These are phyloP conservation scores for Conus ventricosus DNA, from an alignment of 1,140 invertebrate species.

Conservation along the genomic window DNA sequence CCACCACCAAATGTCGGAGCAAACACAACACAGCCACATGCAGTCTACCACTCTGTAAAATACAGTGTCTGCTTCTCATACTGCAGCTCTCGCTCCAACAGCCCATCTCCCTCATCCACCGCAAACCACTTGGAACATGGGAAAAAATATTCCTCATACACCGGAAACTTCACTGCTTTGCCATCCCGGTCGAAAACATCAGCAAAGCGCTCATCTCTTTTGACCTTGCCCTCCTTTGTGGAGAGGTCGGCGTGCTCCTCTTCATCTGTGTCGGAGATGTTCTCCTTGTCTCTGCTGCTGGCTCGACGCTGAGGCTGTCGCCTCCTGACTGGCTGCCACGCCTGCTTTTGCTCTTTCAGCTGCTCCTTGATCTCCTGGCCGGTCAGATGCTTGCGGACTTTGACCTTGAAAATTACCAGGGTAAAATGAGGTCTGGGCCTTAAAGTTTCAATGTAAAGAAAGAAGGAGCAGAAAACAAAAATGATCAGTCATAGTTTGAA, in stretches of 20 bases:
- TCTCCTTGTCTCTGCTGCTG: slow-evolving; percentile 34
- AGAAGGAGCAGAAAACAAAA: too few relatives aligned
- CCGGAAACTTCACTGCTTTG: slow-evolving; percentile 48
- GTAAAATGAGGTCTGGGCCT: not conserved
- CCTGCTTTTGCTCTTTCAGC: slow-evolving; percentile 45
- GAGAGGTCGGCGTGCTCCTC: slow-evolving; percentile 14
- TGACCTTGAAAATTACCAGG: slow-evolving; percentile 15
- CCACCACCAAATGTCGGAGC: not conserved
- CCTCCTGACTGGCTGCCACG: slow-evolving; percentile 28
- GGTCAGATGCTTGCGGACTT: slow-evolving; percentile 33
- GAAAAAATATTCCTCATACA: slow-evolving; percentile 63
- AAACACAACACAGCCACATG: not conserved
- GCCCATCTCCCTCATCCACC: slow-evolving; percentile 69
- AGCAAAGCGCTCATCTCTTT: slow-evolving; percentile 25
- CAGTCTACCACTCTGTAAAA: slow-evolving; percentile 39
- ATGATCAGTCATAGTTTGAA: too few relatives aligned
- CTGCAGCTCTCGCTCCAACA: slow-evolving; percentile 62
- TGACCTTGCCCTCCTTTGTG: slow-evolving; percentile 9
- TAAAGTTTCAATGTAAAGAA: too few relatives aligned
- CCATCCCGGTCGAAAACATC: slow-evolving; percentile 43
- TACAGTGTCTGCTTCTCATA: slow-evolving; percentile 51
- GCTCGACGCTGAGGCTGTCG: slow-evolving; percentile 31
- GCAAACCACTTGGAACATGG: slow-evolving; percentile 69
- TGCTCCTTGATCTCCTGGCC: slow-evolving; percentile 43
- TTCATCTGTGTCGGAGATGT: slow-evolving; percentile 30